Base-by-base conservation (phyloP, 2,888 invertebrate genomes). In the Gortyna flavago region DNA sequence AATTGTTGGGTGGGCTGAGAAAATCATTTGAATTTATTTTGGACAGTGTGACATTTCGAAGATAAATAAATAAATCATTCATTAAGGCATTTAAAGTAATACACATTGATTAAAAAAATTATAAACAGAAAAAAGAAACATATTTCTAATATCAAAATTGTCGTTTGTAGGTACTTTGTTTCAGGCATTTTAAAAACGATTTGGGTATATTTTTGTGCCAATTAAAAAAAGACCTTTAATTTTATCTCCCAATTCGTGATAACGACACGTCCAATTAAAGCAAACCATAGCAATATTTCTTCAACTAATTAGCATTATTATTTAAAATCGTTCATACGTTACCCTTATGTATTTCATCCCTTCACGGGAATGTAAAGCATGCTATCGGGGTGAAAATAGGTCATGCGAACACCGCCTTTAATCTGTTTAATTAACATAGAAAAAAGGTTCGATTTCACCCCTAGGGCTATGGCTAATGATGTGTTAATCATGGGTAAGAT, bases 361-460 rank as follows among this genome's bases (percentile, higher is more conserved):
- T 83, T 81, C 84, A 57, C 77, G 75, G 62, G 76, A 89, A 91
- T 91, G 89, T 89, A 92, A 92, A 91, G 91, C 91, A 92, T 89
- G 91, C 90, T 88, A 79, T 81, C 89, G 90, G 95, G 95, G 95
- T 93, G 92, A 89, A 96, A 96, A 93, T 96, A 95, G 96, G 96
- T 96, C 96, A 96, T 94, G 94, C 93, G 93, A 87, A 92, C 89
- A 91, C 89, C 73, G 85, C 90, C 92, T 93, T 91, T 95, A 95
- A 95, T 95, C 95, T 95, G 94, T 94, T 95, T 96, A 96, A 96
- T 96, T 96, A 95, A 95, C 95, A 95, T 93, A 93, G 93, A 85
- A 93, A 93, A 92, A 94, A 93, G 94, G 94, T 95, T 95, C 94
- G 94, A 95, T 95, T 95, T 93, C 93, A 94, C 92, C 90, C 89